Conservation (phyloP, 2,888 invertebrate genomes). For the Crossocerus cetratus region DNA sequence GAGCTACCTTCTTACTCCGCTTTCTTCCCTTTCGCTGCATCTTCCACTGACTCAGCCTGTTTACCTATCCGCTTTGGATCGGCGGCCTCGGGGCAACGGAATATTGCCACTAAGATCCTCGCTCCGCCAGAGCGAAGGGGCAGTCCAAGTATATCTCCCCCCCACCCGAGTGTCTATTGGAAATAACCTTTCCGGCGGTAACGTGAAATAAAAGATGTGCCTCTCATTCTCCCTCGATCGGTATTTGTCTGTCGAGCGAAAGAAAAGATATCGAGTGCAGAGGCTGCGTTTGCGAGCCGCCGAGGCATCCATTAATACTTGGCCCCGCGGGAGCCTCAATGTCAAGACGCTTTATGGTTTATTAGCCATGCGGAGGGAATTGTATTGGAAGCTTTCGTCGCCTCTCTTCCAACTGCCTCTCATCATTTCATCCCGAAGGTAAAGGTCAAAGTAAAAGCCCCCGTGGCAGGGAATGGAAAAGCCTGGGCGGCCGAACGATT, state of each 20-base stretch:
- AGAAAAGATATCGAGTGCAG: background rate
- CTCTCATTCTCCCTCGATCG: background rate
- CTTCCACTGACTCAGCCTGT: constrained; percentile 1
- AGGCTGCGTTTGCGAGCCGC: background rate
- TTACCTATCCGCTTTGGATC: background rate
- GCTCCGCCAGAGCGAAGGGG: background rate
- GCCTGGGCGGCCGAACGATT: background rate
- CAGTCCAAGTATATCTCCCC: background rate
- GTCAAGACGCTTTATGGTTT: background rate
- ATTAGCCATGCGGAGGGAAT: background rate
- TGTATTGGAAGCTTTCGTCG: background rate
- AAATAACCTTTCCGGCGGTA: background rate
- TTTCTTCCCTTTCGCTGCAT: background rate
- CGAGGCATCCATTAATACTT: background rate
- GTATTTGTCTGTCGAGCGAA: background rate
- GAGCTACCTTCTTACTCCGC: background rate
- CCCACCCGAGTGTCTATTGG: background rate
- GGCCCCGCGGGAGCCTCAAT: background rate
- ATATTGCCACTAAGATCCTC: constrained; percentile 3
- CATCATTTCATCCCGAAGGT: background rate
- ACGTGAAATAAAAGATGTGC: background rate
- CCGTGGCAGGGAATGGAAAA: background rate
- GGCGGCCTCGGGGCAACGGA: background rate
- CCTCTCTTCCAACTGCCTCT: background rate
- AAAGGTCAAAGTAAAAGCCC: background rate